Conservation (phyloP, 2,113 vertebrate species). For the Sphaerodactylus townsendi region DNA sequence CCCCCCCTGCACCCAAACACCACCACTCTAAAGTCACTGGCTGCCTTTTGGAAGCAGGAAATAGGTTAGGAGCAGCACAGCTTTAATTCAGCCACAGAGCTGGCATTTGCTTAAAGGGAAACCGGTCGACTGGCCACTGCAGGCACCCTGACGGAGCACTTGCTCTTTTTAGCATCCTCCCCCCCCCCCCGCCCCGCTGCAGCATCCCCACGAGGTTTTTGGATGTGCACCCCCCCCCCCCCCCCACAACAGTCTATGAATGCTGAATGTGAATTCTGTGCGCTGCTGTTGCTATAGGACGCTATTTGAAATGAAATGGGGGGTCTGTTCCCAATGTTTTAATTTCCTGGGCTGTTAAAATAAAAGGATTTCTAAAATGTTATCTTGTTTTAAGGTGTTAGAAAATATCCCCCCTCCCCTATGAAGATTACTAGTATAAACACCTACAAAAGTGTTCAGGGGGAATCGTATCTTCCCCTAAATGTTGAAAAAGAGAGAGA, state of each 20-base stretch:
- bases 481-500: slow-evolving; percentile 39
- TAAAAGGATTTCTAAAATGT: slow-evolving; percentile 21
- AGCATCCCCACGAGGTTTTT: not conserved
- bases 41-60: not conserved
- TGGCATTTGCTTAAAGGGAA: slow-evolving; percentile 12
- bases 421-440: not conserved
- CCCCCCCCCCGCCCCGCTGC: not conserved
- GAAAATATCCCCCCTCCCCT: not conserved
- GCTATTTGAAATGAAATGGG: slow-evolving; percentile 1
- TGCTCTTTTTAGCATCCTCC: not conserved
- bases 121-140: not conserved
- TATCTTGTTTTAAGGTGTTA: not conserved
- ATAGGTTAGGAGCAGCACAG: slow-evolving; percentile 39
- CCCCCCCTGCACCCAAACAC: not conserved
- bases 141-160: not conserved
- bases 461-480: slow-evolving; percentile 9
- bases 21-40: slow-evolving; percentile 9
- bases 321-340: not conserved
- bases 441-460: slow-evolving; percentile 1
- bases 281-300: slow-evolving; percentile 37
- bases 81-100: slow-evolving; percentile 39
- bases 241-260: slow-evolving; percentile 6
- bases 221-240: not conserved
- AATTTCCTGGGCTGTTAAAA: not conserved
- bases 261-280: slow-evolving; percentile 18